phyloP scores from a whole-genome alignment of 2,113 vertebrate genomes.

The Bufo bufo region DNA sequence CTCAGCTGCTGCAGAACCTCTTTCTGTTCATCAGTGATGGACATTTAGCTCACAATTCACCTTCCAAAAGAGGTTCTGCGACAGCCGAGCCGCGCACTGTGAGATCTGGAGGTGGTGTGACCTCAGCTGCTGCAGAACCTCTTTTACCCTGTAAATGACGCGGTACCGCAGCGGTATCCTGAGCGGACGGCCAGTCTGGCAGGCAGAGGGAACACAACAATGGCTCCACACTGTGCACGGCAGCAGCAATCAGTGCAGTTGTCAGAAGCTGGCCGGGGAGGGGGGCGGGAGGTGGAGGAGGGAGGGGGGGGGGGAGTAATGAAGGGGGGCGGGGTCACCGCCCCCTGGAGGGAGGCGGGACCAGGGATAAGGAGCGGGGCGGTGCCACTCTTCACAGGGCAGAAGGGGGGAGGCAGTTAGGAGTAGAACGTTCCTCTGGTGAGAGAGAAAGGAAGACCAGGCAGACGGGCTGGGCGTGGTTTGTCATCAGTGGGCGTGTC shows the following conservation, averaged over 20 bases:
- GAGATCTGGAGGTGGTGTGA: too few relatives aligned
- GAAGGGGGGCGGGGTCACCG: background rate
- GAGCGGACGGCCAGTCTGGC: too few relatives aligned
- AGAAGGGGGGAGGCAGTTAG: background rate
- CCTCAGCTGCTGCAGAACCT: too few relatives aligned
- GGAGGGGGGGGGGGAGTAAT: background rate
- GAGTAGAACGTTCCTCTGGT: conserved; percentile 41
- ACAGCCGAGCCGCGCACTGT: too few relatives aligned
- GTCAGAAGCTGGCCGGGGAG: conserved; percentile 47
- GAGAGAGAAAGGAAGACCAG: conserved; percentile 4
- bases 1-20: too few relatives aligned
- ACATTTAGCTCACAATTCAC: too few relatives aligned
- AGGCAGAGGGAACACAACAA: background rate
- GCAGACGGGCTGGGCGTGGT: background rate
- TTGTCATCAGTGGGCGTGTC: conserved; percentile 17
- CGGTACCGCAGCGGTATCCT: too few relatives aligned
- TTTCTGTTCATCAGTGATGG: too few relatives aligned
- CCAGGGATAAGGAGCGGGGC: conserved; percentile 12
- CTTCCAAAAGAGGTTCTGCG: too few relatives aligned
- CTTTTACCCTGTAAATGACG: too few relatives aligned
- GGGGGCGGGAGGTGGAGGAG: background rate
- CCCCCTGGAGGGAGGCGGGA: conserved; percentile 29
- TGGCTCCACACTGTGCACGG: background rate
- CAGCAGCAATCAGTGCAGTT: conserved; percentile 18
- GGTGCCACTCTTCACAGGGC: conserved; percentile 2